phyloP scores from a whole-genome alignment of 2,797 vertebrate species.

The Ptychobarbus kaznakovi region DNA sequence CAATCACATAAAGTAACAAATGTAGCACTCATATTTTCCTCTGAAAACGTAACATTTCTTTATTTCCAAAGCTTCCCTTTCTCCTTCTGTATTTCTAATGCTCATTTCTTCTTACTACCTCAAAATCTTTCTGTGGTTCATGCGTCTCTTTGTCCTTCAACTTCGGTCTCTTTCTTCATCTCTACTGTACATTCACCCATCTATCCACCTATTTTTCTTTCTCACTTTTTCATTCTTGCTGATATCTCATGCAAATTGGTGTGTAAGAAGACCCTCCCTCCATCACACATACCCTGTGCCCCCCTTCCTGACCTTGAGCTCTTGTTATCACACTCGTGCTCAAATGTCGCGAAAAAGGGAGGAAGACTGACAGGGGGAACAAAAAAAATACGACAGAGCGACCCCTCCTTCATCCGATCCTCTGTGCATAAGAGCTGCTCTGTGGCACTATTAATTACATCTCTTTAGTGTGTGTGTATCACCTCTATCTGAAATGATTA shows the following conservation, averaged over 20 bases:
- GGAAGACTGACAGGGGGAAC: slow-evolving; percentile 49
- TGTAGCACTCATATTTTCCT: neutral
- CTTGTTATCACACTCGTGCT: slow-evolving; percentile 86
- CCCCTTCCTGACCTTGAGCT: slow-evolving; percentile 89
- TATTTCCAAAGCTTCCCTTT: neutral
- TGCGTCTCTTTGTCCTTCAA: neutral
- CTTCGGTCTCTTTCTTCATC: neutral
- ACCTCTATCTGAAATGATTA: slow-evolving; percentile 61
- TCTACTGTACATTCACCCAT: neutral
- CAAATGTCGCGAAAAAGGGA: slow-evolving; percentile 79
- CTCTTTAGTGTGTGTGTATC: slow-evolving; percentile 58
- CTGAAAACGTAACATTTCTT: neutral
- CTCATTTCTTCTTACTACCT: neutral
- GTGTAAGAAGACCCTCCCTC: slow-evolving; percentile 37
- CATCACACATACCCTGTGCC: slow-evolving; percentile 26
- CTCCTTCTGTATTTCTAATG: neutral
- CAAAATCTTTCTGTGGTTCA: neutral
- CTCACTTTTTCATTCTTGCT: slow-evolving; percentile 12
- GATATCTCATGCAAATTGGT: slow-evolving; percentile 62
- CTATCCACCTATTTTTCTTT: neutral
- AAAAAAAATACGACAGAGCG: neutral
- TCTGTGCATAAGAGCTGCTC: slow-evolving; percentile 55
- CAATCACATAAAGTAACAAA: neutral
- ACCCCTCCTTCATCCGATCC: slow-evolving; percentile 39
- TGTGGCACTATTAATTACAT: slow-evolving; percentile 63